Evolutionary conservation across 2,113 vertebrate genomes (phyloP), one percentile per base, ranked within the genome.

Genomic region (Proteles cristata): DNA sequence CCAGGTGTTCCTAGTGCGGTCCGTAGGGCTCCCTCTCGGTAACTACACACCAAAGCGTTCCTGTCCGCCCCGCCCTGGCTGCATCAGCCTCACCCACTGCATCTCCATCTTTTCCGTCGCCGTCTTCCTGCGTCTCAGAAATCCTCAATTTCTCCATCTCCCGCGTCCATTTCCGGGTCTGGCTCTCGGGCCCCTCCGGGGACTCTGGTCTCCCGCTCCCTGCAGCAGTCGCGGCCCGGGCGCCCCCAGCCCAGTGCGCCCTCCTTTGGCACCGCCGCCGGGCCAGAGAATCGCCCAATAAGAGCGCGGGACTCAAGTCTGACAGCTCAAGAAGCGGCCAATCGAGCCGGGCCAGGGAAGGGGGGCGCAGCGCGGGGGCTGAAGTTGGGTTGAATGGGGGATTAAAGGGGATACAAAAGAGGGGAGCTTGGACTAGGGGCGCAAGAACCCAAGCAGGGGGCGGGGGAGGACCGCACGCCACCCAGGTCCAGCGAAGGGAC

Each of bases 361-460:
- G 96, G 99, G 99, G 99, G 98, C 98, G n/a, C 87, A 61, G 58
- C 94, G 96, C 98, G n/a, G 19, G 69, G 87, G 84, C 96, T 80
- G 97, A 99, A 88, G 98, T 99, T 99, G 98, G 99, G 99, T 98
- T 98, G 99, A 99, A 99, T 98, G 98, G 97, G 93, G 96, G 96
- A 17, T 17, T 17, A 88, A 65, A 74, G 96, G 98, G 92, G 93
- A 93, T 66, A 96, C 89, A 97, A 97, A 94, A 96, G 96, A 97
- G 97, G 93, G 97, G 94, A 86, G 88, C 69, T 71, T 61, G 89
- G 74, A 53, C 73, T 53, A 80, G 94, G 98, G 97, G 87, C 63
- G 65, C 86, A 28, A 63, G 88, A 63, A 58, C 73, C 66, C 23
- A 15, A 65, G n/a, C 25, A 31, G 69, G 53, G 96, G 73, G 86